phyloP scores from a whole-genome alignment of 2,797 vertebrate genomes.

The Parauchenoglanis ngamensis region DNA sequence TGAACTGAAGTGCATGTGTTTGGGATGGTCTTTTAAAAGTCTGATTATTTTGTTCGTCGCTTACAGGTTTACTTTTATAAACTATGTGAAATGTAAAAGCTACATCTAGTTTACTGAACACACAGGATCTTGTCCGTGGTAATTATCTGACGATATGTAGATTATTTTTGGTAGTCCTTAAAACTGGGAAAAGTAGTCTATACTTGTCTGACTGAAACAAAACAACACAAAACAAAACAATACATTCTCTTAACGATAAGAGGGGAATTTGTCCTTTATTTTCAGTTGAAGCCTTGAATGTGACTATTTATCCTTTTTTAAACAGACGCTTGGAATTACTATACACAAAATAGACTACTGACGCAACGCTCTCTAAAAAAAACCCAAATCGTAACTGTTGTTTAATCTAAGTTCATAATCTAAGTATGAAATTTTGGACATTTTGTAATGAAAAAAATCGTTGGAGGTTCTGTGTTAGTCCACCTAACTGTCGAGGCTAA shows the following conservation, averaged over 20 bases:
- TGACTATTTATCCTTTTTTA: not conserved
- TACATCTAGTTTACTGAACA: too few relatives aligned
- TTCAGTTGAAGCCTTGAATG: not conserved
- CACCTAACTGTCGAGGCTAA: slow-evolving; percentile 44
- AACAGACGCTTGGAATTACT: not conserved
- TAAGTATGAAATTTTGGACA: not conserved
- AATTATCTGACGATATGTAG: not conserved
- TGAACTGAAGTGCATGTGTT: not conserved
- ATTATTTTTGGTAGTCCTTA: not conserved
- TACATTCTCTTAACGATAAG: not conserved
- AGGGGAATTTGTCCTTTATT: not conserved
- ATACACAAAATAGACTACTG: not conserved
- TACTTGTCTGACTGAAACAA: not conserved
- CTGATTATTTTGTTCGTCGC: not conserved
- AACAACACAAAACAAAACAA: too few relatives aligned
- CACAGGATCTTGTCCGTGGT: not conserved
- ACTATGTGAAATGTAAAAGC: not conserved
- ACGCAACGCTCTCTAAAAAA: not conserved
- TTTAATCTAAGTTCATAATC: not conserved
- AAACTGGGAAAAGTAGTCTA: not conserved
- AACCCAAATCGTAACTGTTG: not conserved
- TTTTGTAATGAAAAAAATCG: not conserved
- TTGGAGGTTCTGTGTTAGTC: slow-evolving; percentile 25
- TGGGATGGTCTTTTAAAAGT: not conserved
- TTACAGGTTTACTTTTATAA: not conserved